A percentile compares a stretch with the other conserved stretches of the same genome.
Conservation (phyloP, 1,140 invertebrate genomes). For the Phortica variegata region DNA sequence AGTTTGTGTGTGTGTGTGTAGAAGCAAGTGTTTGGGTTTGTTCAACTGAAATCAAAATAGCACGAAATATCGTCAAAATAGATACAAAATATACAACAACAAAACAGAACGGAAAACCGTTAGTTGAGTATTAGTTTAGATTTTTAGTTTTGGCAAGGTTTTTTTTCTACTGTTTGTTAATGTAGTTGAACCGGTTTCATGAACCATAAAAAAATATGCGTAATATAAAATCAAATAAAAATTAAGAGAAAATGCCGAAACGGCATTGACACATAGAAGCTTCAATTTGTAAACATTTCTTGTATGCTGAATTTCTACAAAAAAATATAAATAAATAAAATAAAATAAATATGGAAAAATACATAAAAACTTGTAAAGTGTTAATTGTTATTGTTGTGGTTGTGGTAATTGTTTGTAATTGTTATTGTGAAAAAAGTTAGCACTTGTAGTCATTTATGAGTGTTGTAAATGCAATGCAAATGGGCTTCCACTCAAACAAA, state of each 20-base stretch:
- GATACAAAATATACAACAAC: conserved; percentile 23
- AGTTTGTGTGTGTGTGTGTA: conserved; percentile 17
- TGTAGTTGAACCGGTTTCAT: too few species aligned
- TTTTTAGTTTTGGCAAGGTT: conserved; percentile 4
- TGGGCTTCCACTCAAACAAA: too few species aligned
- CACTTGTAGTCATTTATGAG: too few species aligned
- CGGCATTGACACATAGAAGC: conserved; percentile 45
- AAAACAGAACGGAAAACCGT: conserved; percentile 24
- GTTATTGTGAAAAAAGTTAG: too few species aligned
- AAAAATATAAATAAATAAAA: too few species aligned
- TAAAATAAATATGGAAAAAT: too few species aligned
- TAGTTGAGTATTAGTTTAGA: conserved; percentile 25
- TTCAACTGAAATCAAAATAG: conserved; percentile 34
- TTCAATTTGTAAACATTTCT: conserved; percentile 19
- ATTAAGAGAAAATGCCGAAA: conserved; percentile 3
- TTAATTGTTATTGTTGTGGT: conserved; percentile 6
- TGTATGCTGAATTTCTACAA: too few species aligned
- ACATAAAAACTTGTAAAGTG: conserved; percentile 22
- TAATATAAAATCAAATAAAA: conserved; percentile 15
- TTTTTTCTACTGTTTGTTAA: conserved; percentile 13
- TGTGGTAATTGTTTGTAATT: conserved; percentile 21
- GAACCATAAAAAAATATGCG: conserved; percentile 15
- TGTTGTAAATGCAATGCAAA: too few species aligned
- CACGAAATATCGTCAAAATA: conserved; percentile 35
- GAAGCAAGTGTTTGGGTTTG: conserved; percentile 10